phyloP scores from a whole-genome alignment of 2,113 vertebrate species.

The Bufo bufo region DNA sequence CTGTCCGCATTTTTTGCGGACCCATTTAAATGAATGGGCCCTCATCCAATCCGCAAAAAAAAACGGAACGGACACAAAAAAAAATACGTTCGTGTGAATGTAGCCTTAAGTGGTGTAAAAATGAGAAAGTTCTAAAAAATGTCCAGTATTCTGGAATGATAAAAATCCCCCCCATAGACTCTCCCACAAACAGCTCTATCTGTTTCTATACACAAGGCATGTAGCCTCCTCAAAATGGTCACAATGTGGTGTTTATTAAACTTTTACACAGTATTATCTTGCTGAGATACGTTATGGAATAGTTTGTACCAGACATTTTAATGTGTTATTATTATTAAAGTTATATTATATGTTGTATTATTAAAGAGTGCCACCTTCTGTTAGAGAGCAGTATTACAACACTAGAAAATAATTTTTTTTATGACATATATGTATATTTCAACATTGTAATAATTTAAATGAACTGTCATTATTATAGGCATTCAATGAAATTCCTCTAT shows the following conservation, averaged over 20 bases:
- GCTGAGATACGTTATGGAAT: background rate
- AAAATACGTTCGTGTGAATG: no score
- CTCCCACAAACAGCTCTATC: background rate
- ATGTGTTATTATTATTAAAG: background rate
- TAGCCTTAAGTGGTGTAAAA: no score
- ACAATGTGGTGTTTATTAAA: background rate
- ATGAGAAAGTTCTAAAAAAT: no score
- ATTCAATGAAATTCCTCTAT: background rate
- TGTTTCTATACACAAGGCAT: background rate
- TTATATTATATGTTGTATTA: background rate
- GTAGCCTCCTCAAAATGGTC: background rate
- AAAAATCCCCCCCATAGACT: no score
- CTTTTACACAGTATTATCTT: background rate
- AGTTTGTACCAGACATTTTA: background rate
- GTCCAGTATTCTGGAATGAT: no score
- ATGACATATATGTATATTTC: no score
- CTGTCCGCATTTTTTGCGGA: no score
- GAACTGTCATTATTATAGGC: background rate
- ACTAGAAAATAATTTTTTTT: background rate
- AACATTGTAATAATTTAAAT: no score
- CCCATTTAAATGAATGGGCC: no score
- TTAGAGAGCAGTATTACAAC: background rate
- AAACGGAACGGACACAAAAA: no score
- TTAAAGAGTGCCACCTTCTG: conserved; percentile 1
- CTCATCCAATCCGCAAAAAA: no score